A percentile compares a stretch with the other conserved stretches of the same genome.
phyloP scores from a whole-genome alignment of 2,888 invertebrate genomes.

The Drosophila glabriapex region DNA sequence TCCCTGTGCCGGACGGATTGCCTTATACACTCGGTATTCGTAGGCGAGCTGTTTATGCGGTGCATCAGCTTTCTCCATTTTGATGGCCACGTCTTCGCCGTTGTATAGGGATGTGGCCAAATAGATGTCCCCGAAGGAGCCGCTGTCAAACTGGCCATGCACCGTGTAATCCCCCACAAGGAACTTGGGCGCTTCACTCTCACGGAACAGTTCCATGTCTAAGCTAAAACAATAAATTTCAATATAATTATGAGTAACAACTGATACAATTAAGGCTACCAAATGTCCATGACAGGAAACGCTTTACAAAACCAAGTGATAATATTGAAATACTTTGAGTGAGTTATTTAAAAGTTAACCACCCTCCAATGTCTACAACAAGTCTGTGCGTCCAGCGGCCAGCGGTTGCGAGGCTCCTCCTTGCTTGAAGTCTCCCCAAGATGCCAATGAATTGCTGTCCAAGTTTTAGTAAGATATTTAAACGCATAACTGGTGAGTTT shows the following conservation, averaged over 20 bases:
- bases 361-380: neutral
- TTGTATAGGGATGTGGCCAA: slow-evolving; percentile 96
- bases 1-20: slow-evolving; percentile 98
- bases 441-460: neutral
- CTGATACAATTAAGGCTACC: neutral
- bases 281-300: neutral
- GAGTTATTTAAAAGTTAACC: neutral
- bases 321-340: neutral
- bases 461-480: neutral
- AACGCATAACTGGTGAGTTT: neutral
- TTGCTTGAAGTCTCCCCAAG: neutral
- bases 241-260: neutral
- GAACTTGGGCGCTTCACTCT: slow-evolving; percentile 87
- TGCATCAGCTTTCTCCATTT: slow-evolving; percentile 98
- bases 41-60: slow-evolving; percentile 99
- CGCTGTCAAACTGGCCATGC: slow-evolving; percentile 98
- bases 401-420: neutral
- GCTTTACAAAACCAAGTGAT: neutral
- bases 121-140: slow-evolving; percentile 99
- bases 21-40: slow-evolving; percentile 98
- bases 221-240: neutral
- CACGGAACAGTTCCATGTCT: slow-evolving; percentile 17
- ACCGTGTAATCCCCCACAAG: slow-evolving; percentile 98
- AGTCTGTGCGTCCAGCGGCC: neutral
- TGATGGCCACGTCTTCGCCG: slow-evolving; percentile 98